Percentiles rank a stretch among this genome's conserved stretches.
phyloP scores from a whole-genome alignment of 2,113 vertebrate genomes.

The Saguinus midas region DNA sequence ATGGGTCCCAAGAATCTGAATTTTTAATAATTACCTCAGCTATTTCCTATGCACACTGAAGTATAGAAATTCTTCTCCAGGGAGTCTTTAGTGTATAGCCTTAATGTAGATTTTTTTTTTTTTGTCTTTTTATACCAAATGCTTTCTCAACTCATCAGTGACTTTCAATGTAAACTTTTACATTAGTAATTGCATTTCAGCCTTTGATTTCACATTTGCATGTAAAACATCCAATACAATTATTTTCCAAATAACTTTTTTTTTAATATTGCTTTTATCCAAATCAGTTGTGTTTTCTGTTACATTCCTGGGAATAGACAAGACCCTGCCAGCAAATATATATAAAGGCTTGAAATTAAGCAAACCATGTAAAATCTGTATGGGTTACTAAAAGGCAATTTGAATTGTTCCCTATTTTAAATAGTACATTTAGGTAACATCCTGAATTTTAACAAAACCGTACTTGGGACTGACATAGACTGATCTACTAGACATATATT shows the following conservation, averaged over 20 bases:
- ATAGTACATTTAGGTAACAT: background rate
- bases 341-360: background rate
- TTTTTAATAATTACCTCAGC: background rate
- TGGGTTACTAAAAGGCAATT: background rate
- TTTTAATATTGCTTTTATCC: background rate
- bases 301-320: background rate
- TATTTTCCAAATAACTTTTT: background rate
- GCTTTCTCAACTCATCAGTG: background rate
- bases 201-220: background rate
- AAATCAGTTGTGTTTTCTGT: background rate
- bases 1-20: background rate
- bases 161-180: background rate
- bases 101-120: background rate
- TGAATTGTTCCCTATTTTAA: background rate
- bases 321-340: background rate
- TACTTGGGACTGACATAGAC: background rate
- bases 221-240: background rate
- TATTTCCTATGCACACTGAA: background rate
- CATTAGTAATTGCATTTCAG: background rate
- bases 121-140: background rate
- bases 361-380: background rate
- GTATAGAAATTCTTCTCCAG: background rate
- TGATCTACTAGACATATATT: background rate
- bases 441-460: background rate
- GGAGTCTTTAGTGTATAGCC: background rate